Percentiles rank a stretch among this genome's conserved stretches.
phyloP scores from a whole-genome alignment of 23 tunicate species.

The Trididemnum clinides region DNA sequence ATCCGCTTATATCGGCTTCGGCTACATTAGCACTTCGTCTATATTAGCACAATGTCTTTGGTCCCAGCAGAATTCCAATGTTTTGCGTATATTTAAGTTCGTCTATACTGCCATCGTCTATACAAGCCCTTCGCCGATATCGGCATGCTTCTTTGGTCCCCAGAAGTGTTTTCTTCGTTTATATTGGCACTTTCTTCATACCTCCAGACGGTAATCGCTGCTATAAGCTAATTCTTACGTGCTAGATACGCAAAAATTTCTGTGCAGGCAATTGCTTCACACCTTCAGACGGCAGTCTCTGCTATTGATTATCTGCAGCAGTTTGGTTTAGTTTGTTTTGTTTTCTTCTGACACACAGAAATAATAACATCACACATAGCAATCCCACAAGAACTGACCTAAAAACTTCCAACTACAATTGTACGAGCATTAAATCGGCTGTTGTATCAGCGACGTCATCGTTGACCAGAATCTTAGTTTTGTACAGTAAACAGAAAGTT shows the following conservation, averaged over 20 bases:
- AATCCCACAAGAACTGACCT: slow-evolving; percentile 14
- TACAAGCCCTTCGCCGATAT: slow-evolving; percentile 4
- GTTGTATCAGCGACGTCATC: slow-evolving; percentile 5
- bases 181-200: slow-evolving; percentile 6
- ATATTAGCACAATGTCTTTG: not conserved
- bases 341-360: slow-evolving; percentile 2
- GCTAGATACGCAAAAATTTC: not conserved
- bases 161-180: slow-evolving; percentile 3
- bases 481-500: no score
- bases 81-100: slow-evolving; percentile 5
- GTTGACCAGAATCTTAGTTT: slow-evolving; percentile 17
- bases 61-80: not conserved
- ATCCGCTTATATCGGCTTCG: not conserved
- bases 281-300: slow-evolving; percentile 20
- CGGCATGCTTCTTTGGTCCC: slow-evolving; percentile 7
- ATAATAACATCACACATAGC: not conserved
- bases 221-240: slow-evolving; percentile 7
- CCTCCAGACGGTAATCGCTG: slow-evolving; percentile 8
- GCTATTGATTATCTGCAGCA: slow-evolving; percentile 10
- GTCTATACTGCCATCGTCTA: not conserved
- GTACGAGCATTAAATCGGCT: slow-evolving; percentile 17
- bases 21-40: not conserved
- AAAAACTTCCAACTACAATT: slow-evolving; percentile 2
- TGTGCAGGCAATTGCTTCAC: slow-evolving; percentile 19
- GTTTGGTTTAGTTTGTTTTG: slow-evolving; percentile 15